phyloP scores from a whole-genome alignment of 2,797 vertebrate species.

The Todus mexicanus region DNA sequence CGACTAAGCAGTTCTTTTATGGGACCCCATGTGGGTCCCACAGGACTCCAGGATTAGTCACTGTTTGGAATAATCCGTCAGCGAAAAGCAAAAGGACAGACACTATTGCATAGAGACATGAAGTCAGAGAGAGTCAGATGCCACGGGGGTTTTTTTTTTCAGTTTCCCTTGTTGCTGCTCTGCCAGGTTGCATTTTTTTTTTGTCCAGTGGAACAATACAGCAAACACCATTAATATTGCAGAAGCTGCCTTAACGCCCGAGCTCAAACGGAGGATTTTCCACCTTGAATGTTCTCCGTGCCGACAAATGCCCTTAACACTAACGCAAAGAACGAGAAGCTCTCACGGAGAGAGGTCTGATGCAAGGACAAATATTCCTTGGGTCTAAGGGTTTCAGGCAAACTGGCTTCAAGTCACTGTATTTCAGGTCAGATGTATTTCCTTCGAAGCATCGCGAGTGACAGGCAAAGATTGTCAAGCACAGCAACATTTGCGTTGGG shows the following conservation, averaged over 20 bases:
- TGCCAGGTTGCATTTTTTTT: not conserved
- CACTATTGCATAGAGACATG: not conserved
- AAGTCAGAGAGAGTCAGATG: not conserved
- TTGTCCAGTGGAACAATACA: not conserved
- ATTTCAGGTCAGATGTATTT: not conserved
- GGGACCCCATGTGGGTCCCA: not conserved
- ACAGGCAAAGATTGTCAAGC: not conserved
- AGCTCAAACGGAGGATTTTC: too few species aligned
- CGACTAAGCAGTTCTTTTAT: not conserved
- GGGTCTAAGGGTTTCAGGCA: not conserved
- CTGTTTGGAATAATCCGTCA: not conserved
- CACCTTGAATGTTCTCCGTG: not conserved
- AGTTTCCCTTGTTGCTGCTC: not conserved
- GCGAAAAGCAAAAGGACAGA: not conserved
- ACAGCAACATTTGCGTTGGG: too few species aligned
- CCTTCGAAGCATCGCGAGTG: not conserved
- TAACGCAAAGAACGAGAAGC: not conserved
- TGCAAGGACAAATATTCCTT: not conserved
- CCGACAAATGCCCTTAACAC: not conserved
- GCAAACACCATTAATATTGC: not conserved
- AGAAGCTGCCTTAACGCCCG: not conserved
- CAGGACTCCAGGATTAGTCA: not conserved
- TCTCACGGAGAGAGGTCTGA: not conserved
- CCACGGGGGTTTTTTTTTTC: not conserved
- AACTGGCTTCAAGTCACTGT: not conserved